Conservation (phyloP, 2,113 vertebrate species). For the Paracanthobrama guichenoti region DNA sequence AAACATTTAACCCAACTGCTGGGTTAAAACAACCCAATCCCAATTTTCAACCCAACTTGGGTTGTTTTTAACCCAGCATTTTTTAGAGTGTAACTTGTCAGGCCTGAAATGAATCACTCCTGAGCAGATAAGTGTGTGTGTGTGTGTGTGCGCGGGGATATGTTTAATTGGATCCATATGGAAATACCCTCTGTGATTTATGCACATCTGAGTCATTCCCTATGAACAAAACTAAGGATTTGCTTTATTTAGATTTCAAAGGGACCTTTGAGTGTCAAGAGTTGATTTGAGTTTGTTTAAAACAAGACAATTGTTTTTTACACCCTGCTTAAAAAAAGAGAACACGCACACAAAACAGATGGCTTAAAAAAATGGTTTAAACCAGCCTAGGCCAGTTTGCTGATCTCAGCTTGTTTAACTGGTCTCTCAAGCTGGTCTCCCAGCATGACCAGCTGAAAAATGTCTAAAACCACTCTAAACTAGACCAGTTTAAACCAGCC, state of each 20-base stretch:
- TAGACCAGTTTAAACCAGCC: background rate
- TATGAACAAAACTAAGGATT: background rate
- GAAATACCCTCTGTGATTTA: background rate
- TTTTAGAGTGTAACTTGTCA: slow-evolving; percentile 1
- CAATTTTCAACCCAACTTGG: too few species aligned
- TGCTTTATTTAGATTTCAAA: background rate
- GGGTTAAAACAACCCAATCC: too few species aligned
- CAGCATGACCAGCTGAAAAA: background rate
- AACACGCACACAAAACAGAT: too few species aligned
- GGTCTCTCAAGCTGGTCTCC: background rate
- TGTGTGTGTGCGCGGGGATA: background rate
- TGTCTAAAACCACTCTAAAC: background rate
- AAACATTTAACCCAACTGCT: too few species aligned
- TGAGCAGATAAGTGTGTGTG: slow-evolving; percentile 14
- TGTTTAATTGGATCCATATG: slow-evolving; percentile 35
- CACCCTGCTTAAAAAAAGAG: background rate
- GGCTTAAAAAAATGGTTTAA: background rate
- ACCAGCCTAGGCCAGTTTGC: background rate
- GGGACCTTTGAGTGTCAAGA: background rate
- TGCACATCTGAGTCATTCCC: slow-evolving; percentile 2
- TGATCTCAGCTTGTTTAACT: background rate
- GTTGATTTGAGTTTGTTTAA: background rate
- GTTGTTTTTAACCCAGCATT: too few species aligned
- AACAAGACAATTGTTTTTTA: background rate
- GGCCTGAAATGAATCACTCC: slow-evolving; percentile 20